A percentile compares a stretch with the other conserved stretches of the same genome.
These are phyloP conservation scores for Tamandua tetradactyla DNA, from an alignment of 2,797 vertebrate species.

Conservation along the genomic window DNA sequence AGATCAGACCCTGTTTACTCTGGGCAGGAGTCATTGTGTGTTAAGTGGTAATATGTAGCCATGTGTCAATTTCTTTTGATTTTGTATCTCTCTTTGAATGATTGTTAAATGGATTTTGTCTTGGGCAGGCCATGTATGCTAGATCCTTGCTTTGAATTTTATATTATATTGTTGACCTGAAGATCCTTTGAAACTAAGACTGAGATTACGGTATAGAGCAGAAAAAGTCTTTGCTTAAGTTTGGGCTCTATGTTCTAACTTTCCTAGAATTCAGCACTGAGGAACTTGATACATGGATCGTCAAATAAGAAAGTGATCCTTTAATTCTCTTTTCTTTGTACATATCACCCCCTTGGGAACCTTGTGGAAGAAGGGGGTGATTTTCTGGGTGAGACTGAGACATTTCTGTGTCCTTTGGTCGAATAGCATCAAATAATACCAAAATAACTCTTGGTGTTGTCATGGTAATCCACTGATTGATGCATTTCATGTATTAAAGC, in stretches of 20 bases:
- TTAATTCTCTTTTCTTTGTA: not conserved
- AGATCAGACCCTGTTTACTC: not conserved
- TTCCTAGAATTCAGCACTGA: not conserved
- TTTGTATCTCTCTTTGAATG: not conserved
- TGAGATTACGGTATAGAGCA: not conserved
- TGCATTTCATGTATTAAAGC: not conserved
- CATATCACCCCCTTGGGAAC: not conserved
- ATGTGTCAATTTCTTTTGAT: not conserved
- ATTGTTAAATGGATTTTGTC: not conserved
- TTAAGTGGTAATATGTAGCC: not conserved
- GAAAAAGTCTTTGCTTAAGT: not conserved
- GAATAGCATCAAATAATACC: not conserved
- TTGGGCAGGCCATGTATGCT: not conserved
- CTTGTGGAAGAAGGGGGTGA: not conserved
- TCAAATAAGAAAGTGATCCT: constrained; percentile 5
- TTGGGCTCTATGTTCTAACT: not conserved
- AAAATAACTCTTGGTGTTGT: not conserved
- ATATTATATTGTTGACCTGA: not conserved
- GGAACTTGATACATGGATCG: not conserved
- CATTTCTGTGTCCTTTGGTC: not conserved
- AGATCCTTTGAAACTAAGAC: not conserved
- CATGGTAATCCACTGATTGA: not conserved
- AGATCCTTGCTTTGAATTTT: not conserved
- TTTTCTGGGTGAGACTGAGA: not conserved
- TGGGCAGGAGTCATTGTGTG: not conserved